phyloP scores from a whole-genome alignment of 1,140 invertebrate genomes.

The Spodoptera litura region DNA sequence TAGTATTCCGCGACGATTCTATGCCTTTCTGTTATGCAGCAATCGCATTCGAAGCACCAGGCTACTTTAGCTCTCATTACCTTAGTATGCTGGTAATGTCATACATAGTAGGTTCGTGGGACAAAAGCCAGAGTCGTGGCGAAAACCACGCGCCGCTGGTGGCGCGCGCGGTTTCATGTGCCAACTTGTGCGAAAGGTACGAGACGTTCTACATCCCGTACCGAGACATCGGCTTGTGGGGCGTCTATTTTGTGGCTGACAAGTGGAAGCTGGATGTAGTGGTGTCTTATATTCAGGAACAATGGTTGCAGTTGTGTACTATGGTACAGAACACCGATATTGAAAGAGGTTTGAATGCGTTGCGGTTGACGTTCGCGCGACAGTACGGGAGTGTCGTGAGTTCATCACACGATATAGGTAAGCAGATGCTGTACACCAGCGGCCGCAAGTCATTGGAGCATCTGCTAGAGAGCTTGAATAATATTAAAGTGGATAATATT shows the following conservation, averaged over 20 bases:
- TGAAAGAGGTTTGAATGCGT: slow-evolving; percentile 68
- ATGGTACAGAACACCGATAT: slow-evolving; percentile 67
- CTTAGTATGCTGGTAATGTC: slow-evolving; percentile 61
- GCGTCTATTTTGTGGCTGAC: slow-evolving; percentile 77
- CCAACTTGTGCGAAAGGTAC: slow-evolving; percentile 70
- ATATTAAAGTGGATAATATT: slow-evolving; percentile 87
- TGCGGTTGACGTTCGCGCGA: slow-evolving; percentile 86
- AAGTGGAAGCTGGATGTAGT: slow-evolving; percentile 71
- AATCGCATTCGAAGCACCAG: slow-evolving; percentile 90
- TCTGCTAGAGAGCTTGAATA: slow-evolving; percentile 89
- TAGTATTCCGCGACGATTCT: slow-evolving; percentile 88
- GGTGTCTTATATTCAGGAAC: slow-evolving; percentile 66
- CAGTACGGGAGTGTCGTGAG: slow-evolving; percentile 92
- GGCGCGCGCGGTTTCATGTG: slow-evolving; percentile 67
- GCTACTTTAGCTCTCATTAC: slow-evolving; percentile 63
- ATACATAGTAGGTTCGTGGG: slow-evolving; percentile 66
- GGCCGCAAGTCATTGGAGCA: slow-evolving; percentile 89
- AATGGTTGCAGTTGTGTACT: slow-evolving; percentile 78
- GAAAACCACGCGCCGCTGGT: slow-evolving; percentile 65
- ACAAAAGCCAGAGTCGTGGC: slow-evolving; percentile 68
- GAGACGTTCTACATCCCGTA: slow-evolving; percentile 82
- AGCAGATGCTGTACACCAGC: slow-evolving; percentile 91
- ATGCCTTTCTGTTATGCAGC: slow-evolving; percentile 91
- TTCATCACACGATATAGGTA: slow-evolving; percentile 93
- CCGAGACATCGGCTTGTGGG: slow-evolving; percentile 80